A percentile compares a stretch with the other conserved stretches of the same genome.
phyloP scores from a whole-genome alignment of 1,140 invertebrate species.

The Drosophila teissieri region DNA sequence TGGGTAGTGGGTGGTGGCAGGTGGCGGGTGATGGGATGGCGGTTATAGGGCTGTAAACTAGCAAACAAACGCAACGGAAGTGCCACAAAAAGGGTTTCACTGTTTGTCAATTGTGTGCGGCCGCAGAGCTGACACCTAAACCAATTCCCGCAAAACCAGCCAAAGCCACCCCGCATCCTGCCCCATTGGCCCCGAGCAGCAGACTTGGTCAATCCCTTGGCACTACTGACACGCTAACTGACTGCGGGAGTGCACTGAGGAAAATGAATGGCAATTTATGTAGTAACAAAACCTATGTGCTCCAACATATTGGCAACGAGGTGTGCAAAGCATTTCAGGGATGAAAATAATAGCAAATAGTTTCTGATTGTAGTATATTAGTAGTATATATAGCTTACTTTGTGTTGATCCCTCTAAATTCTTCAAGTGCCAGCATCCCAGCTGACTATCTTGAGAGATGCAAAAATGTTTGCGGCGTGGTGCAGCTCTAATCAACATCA shows the following conservation, averaged over 20 bases:
- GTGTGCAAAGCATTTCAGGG: no score
- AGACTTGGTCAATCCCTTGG: constrained; percentile 46
- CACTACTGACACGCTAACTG: constrained; percentile 57
- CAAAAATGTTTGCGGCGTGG: constrained; percentile 64
- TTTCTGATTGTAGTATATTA: no score
- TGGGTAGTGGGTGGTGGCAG: constrained; percentile 34
- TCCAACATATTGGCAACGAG: no score
- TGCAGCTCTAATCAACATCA: constrained; percentile 71
- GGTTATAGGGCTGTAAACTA: constrained; percentile 59
- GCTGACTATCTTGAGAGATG: constrained; percentile 58
- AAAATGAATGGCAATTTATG: background rate
- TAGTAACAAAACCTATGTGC: no score
- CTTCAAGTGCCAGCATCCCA: background rate
- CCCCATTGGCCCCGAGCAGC: background rate
- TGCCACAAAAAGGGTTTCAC: constrained; percentile 81
- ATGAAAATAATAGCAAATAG: background rate
- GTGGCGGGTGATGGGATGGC: background rate
- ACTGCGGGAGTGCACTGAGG: constrained; percentile 15
- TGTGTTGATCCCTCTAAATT: background rate
- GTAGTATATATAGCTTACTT: no score
- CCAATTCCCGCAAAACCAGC: constrained; percentile 49
- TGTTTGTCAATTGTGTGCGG: constrained; percentile 80
- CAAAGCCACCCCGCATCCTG: constrained; percentile 19
- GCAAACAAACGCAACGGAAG: constrained; percentile 80
- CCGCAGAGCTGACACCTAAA: constrained; percentile 70